Conservation (phyloP, 2,797 vertebrate genomes). For the Brotula barbata region DNA sequence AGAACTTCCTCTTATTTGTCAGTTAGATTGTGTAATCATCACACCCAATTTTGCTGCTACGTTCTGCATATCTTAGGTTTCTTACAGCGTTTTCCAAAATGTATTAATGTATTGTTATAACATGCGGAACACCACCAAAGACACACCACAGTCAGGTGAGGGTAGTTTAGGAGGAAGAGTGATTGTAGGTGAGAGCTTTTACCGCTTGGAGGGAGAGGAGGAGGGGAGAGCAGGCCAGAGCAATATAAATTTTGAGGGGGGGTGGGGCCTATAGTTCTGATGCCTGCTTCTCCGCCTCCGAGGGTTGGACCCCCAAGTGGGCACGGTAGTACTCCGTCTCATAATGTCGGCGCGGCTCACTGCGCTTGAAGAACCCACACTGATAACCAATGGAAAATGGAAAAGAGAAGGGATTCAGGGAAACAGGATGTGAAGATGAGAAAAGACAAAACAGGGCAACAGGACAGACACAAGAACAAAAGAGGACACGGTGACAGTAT, state of each 20-base stretch:
- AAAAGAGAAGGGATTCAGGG: slow-evolving; percentile 25
- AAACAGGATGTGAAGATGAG: slow-evolving; percentile 13
- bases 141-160: slow-evolving; percentile 27
- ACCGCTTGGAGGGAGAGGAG: slow-evolving; percentile 72
- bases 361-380: slow-evolving; percentile 93
- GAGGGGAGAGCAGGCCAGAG: slow-evolving; percentile 76
- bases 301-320: slow-evolving; percentile 88
- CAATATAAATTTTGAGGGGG: slow-evolving; percentile 38
- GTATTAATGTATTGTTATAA: slow-evolving; percentile 28
- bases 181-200: slow-evolving; percentile 54
- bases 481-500: slow-evolving; percentile 40
- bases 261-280: slow-evolving; percentile 74
- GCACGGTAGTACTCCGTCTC: slow-evolving; percentile 88
- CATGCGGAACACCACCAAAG: slow-evolving; percentile 52
- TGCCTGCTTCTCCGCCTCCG: slow-evolving; percentile 85
- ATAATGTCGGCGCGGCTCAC: slow-evolving; percentile 79
- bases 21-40: too few relatives aligned
- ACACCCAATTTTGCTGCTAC: too few relatives aligned
- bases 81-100: slow-evolving; percentile 7
- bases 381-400: slow-evolving; percentile 54
- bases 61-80: neutral
- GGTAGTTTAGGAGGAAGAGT: slow-evolving; percentile 23
- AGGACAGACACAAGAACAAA: slow-evolving; percentile 26
- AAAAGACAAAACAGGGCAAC: slow-evolving; percentile 21
- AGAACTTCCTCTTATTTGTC: too few relatives aligned